These are phyloP conservation scores for Tetrapedia diversipes DNA, from an alignment of 2,888 invertebrate species.

Conservation along the genomic window DNA sequence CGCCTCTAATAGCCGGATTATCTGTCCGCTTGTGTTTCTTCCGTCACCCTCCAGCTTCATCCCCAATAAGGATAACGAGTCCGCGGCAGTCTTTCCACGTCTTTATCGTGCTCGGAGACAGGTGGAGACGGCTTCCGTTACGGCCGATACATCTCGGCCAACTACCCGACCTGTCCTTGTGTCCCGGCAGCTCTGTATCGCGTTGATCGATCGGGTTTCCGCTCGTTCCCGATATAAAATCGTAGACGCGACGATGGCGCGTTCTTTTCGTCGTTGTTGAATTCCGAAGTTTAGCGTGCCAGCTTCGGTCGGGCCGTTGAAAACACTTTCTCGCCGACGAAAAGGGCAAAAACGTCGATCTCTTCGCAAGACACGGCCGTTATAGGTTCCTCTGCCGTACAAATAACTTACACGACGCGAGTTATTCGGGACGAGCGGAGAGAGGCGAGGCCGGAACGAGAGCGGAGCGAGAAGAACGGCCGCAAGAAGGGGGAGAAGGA, in stretches of 20 bases:
- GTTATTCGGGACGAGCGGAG: constrained; percentile 53
- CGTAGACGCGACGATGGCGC: constrained; percentile 2
- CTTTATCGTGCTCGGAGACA: constrained; percentile 57
- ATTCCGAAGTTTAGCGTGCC: neutral
- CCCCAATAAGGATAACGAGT: constrained; percentile 77
- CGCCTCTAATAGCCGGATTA: constrained; percentile 82
- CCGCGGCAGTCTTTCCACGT: constrained; percentile 55
- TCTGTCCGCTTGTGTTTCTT: constrained; percentile 76
- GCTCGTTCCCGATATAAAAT: constrained; percentile 14
- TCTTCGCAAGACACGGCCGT: constrained; percentile 57
- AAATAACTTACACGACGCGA: constrained; percentile 74
- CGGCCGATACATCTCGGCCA: constrained; percentile 45
- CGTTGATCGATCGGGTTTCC: constrained; percentile 41
- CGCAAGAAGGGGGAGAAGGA: constrained; percentile 44
- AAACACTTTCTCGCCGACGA: constrained; percentile 13
- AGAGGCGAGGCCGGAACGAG: constrained; percentile 22
- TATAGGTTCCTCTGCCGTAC: constrained; percentile 65
- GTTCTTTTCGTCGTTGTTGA: too few species aligned
- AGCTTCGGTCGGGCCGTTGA: neutral
- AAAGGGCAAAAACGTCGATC: constrained; percentile 58
- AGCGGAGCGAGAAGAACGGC: constrained; percentile 49
- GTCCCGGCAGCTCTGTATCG: constrained; percentile 40
- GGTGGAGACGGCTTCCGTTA: constrained; percentile 50
- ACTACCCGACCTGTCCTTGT: constrained; percentile 33
- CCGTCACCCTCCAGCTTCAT: constrained; percentile 55